Percentiles rank a stretch among this genome's conserved stretches.
These are phyloP conservation scores for Lichenostomus cassidix DNA, from an alignment of 2,113 vertebrate genomes.

Conservation along the genomic window DNA sequence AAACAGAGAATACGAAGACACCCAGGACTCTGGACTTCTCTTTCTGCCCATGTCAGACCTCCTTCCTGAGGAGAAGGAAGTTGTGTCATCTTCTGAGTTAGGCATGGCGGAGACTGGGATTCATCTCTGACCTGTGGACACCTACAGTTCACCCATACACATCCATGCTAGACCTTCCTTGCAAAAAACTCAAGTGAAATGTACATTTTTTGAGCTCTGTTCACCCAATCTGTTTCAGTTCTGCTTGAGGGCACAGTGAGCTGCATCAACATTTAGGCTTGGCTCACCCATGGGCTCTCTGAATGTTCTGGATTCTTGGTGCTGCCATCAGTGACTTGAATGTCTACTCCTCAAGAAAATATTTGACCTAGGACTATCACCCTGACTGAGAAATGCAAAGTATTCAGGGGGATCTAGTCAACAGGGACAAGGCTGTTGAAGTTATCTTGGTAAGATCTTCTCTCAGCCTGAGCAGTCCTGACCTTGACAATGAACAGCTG, in stretches of 20 bases:
- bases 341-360: not conserved
- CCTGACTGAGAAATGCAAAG: conserved; percentile 6
- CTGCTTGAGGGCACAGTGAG: not conserved
- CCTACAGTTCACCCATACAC: not conserved
- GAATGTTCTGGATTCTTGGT: not conserved
- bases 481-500: not conserved
- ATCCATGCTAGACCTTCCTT: not conserved
- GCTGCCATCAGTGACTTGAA: not conserved
- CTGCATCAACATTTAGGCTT: not conserved
- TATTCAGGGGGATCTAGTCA: not conserved
- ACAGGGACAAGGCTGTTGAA: not conserved
- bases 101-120: not conserved
- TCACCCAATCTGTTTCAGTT: not conserved
- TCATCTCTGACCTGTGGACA: not conserved
- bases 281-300: not conserved
- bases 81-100: not conserved
- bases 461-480: not conserved
- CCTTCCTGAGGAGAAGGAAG: not conserved
- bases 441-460: not conserved
- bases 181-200: not conserved
- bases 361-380: not conserved
- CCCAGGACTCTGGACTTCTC: not conserved
- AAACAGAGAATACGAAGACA: not conserved
- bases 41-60: not conserved
- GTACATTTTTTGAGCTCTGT: not conserved